These are phyloP conservation scores for Corythornis vintsioides DNA, from an alignment of 2,113 vertebrate species.

Conservation along the genomic window DNA sequence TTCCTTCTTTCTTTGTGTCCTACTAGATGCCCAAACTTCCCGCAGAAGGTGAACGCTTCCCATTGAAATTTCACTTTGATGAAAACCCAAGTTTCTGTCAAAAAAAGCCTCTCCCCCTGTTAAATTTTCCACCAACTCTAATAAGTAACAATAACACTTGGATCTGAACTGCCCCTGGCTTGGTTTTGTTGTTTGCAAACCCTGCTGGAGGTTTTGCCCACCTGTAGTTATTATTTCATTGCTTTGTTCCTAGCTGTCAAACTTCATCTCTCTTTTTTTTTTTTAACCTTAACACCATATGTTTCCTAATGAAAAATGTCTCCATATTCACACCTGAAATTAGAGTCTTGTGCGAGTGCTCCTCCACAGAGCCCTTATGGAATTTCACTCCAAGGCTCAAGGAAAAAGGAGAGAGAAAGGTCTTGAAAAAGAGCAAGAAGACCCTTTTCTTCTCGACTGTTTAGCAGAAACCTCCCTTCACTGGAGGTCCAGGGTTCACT, in stretches of 20 bases:
- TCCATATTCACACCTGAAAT: slow-evolving; percentile 70
- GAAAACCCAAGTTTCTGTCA: slow-evolving; percentile 55
- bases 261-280: slow-evolving; percentile 16
- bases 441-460: neutral
- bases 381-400: slow-evolving; percentile 1
- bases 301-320: slow-evolving; percentile 61
- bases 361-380: neutral
- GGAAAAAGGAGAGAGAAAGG: neutral
- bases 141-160: slow-evolving; percentile 56
- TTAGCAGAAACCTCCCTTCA: neutral
- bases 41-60: neutral
- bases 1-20: neutral
- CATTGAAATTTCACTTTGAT: slow-evolving; percentile 34
- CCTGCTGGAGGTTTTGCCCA: slow-evolving; percentile 68
- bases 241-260: slow-evolving; percentile 68
- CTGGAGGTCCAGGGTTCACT: neutral
- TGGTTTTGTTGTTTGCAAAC: slow-evolving; percentile 65
- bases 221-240: slow-evolving; percentile 68
- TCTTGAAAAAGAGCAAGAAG: neutral
- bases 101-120: neutral
- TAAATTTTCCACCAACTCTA: slow-evolving; percentile 19
- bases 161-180: slow-evolving; percentile 37
- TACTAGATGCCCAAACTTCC: neutral
- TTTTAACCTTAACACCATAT: slow-evolving; percentile 66
- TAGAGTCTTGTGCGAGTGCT: slow-evolving; percentile 34